These are phyloP conservation scores for Casuarius casuarius DNA, from an alignment of 2,113 vertebrate species.

Conservation along the genomic window DNA sequence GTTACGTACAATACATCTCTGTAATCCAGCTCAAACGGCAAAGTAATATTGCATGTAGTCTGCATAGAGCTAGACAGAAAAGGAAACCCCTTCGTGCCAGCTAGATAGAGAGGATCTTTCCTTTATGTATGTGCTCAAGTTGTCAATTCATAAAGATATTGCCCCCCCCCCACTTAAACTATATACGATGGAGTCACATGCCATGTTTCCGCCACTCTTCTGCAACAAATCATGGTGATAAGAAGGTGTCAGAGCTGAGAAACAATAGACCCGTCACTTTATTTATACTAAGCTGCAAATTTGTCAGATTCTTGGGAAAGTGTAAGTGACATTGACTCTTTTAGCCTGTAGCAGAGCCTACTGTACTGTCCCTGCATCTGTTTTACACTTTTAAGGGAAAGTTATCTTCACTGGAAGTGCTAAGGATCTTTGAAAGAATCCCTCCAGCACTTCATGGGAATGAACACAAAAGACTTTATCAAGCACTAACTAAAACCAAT, in stretches of 20 bases:
- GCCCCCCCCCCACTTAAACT: not conserved
- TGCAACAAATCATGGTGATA: constrained; percentile 79
- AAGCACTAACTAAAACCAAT: not conserved
- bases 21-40: rapidly evolving
- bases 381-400: constrained; percentile 66
- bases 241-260: constrained; percentile 86
- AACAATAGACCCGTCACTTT: constrained; percentile 81
- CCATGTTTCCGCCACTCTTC: constrained; percentile 73
- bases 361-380: constrained; percentile 4
- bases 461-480: not conserved
- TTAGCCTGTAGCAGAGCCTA: not conserved
- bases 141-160: not conserved
- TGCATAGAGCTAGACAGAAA: not conserved
- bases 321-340: constrained; percentile 64
- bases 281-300: constrained; percentile 73
- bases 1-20: not conserved
- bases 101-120: not conserved
- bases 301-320: constrained; percentile 74
- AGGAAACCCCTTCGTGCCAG: not conserved
- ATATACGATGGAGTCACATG: constrained; percentile 70
- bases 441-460: constrained; percentile 38
- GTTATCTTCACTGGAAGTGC: constrained; percentile 56
- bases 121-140: not conserved
- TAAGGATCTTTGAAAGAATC: constrained; percentile 57
- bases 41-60: not conserved